Evolutionary conservation across 2,888 invertebrate species (phyloP).

Genomic region (Hemistola chrysoprasaria): DNA sequence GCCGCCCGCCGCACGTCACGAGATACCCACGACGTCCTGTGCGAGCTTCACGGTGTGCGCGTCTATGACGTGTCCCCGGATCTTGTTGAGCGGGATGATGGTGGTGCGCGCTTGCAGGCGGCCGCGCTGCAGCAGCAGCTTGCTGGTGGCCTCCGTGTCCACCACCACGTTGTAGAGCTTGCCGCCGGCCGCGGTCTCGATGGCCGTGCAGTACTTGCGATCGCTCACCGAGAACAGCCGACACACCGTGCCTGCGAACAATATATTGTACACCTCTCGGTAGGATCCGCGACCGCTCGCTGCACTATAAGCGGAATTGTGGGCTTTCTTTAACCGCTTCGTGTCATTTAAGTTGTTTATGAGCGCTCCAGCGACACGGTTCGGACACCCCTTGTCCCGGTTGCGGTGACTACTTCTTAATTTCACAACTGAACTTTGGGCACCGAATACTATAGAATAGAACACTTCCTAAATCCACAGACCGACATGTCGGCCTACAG

Average conservation of each 20-base stretch:
- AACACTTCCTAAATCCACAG: too few species aligned
- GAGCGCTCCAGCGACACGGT: too few species aligned
- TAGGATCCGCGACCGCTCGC: too few species aligned
- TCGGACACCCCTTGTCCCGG: too few species aligned
- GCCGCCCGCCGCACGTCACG: conserved; percentile 39
- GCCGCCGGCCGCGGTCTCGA: conserved; percentile 93
- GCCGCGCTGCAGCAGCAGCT: conserved; percentile 91
- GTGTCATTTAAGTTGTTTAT: too few species aligned
- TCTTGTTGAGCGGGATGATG: conserved; percentile 95
- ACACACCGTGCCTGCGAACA: conserved; percentile 87
- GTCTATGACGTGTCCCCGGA: conserved; percentile 85
- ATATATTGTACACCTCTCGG: too few species aligned
- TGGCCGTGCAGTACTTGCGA: conserved; percentile 86
- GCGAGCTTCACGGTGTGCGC: conserved; percentile 83
- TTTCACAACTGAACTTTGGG: too few species aligned
- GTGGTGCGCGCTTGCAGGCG: conserved; percentile 91
- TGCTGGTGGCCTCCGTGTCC: conserved; percentile 92
- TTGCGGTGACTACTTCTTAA: too few species aligned
- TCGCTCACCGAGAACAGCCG: conserved; percentile 89
- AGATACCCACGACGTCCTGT: conserved; percentile 83
- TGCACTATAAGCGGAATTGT: too few species aligned
- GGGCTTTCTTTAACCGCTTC: too few species aligned
- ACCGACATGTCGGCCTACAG: too few species aligned
- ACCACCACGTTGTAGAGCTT: conserved; percentile 95
- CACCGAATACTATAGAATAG: too few species aligned